Evolutionary conservation across 1,140 invertebrate genomes (phyloP), one percentile per base, ranked within the genome.

Genomic region (Apis laboriosa): DNA sequence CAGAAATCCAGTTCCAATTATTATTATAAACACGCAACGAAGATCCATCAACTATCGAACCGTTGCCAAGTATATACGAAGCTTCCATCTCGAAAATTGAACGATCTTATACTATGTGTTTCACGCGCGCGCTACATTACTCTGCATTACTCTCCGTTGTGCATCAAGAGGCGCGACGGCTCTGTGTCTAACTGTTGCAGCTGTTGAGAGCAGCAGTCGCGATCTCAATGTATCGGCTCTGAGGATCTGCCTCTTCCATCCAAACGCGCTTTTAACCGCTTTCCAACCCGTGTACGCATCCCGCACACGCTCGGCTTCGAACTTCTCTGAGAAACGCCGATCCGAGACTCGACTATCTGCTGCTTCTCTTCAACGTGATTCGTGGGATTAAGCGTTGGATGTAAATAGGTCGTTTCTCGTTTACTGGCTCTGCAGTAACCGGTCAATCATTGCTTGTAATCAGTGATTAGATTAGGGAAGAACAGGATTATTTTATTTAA

Each of bases 301-400:
- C 24, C 17, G 15, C 43, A 11, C 13, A 15, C 11, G n/a, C 56
- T 9, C 43, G 11, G 4, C 43, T 34, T 34, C 4, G 1, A 28
- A 77, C 12, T 43, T n/a, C 51, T 34, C 28, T 66, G 61, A 51
- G 21, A 21, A 24, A 21, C 55, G 64, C 49, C 53, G 67, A 43
- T 43, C 63, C 63, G n/a, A n/a, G n/a, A n/a, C n/a, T 28, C 64
- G 21, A 49, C 76, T 68, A 77, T 15, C 77, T 28, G 21, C 66
- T 61, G 17, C 66, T 58, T 58, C 66, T 78, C 70, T 61, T 78
- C 77, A 68, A 68, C 58, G 76, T 77, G 68, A 77, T 68, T 77
- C 76, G 34, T 21, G 28, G 76, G 63, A 77, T 77, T 77, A 68
- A 61, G 17, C 19, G 51, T 15, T n/a, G 5, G 28, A 68, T 72